phyloP scores from a whole-genome alignment of 2,797 vertebrate species.

The Dallia pectoralis region DNA sequence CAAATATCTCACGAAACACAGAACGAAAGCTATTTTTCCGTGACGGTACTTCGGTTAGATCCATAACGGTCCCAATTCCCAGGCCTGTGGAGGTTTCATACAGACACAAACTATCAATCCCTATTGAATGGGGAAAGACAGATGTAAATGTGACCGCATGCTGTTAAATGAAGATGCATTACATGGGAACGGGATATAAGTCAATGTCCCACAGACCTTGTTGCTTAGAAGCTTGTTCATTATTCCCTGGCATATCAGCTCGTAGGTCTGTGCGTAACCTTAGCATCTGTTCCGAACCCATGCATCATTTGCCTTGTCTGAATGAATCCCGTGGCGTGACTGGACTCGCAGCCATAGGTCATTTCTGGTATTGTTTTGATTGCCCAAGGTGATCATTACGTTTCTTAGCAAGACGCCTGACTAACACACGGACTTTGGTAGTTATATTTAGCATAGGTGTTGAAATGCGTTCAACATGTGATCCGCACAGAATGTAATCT shows the following conservation, averaged over 20 bases:
- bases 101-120: constrained; percentile 34
- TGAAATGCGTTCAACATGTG: background rate
- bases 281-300: constrained; percentile 3
- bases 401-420: background rate
- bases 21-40: background rate
- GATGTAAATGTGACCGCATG: constrained; percentile 44
- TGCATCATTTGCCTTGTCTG: constrained; percentile 13
- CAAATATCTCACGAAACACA: background rate
- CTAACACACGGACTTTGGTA: background rate
- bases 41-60: constrained; percentile 17
- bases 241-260: background rate
- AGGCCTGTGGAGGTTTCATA: constrained; percentile 9
- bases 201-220: constrained; percentile 6
- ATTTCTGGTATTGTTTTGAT: background rate
- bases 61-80: constrained; percentile 10
- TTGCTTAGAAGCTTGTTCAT: background rate
- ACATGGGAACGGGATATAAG: background rate
- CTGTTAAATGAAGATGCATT: constrained; percentile 10
- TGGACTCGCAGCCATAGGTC: background rate
- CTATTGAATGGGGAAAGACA: constrained; percentile 30
- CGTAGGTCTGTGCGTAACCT: constrained; percentile 6
- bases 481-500: background rate
- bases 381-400: background rate
- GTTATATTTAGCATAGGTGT: background rate
- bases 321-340: background rate